These are phyloP conservation scores for Lissocephala sabroskyi DNA, from an alignment of 2,888 invertebrate genomes.

Conservation along the genomic window DNA sequence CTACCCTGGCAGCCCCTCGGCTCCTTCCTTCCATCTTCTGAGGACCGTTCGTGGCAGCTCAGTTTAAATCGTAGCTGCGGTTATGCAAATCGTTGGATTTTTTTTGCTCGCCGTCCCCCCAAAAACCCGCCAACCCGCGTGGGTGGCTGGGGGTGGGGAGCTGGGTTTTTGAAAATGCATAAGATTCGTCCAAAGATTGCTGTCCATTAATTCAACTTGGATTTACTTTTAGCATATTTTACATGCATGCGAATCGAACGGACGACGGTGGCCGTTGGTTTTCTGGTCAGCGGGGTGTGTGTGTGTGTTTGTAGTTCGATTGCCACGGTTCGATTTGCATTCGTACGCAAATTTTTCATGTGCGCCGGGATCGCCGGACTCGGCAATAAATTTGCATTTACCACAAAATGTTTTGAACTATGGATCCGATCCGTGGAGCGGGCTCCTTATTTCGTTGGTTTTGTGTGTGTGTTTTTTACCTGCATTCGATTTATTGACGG, in stretches of 20 bases:
- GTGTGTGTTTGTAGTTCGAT: constrained; percentile 16
- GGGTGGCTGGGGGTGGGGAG: constrained; percentile 6
- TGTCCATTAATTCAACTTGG: constrained; percentile 66
- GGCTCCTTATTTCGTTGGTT: constrained; percentile 8
- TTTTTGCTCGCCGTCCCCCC: constrained; percentile 1
- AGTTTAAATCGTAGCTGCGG: constrained; percentile 31
- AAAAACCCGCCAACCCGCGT: neutral
- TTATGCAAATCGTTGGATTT: constrained; percentile 50
- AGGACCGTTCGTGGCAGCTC: neutral
- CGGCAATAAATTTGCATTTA: constrained; percentile 61
- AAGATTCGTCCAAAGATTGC: constrained; percentile 63
- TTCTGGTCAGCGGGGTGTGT: constrained; percentile 1
- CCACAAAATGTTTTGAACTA: constrained; percentile 60
- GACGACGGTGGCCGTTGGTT: neutral
- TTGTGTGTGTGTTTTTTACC: constrained; percentile 33
- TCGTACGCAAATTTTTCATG: constrained; percentile 42
- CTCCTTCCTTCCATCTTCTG: neutral
- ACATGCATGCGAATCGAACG: constrained; percentile 46
- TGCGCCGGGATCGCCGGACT: neutral
- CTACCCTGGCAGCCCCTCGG: constrained; percentile 3
- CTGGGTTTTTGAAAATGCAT: constrained; percentile 56
- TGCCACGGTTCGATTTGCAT: constrained; percentile 31
- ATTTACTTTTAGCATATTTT: constrained; percentile 66
- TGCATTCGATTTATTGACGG: constrained; percentile 51
- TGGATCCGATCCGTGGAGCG: constrained; percentile 22